Base-by-base conservation (phyloP, 2,797 vertebrate species). In the Eulemur mongoz region DNA sequence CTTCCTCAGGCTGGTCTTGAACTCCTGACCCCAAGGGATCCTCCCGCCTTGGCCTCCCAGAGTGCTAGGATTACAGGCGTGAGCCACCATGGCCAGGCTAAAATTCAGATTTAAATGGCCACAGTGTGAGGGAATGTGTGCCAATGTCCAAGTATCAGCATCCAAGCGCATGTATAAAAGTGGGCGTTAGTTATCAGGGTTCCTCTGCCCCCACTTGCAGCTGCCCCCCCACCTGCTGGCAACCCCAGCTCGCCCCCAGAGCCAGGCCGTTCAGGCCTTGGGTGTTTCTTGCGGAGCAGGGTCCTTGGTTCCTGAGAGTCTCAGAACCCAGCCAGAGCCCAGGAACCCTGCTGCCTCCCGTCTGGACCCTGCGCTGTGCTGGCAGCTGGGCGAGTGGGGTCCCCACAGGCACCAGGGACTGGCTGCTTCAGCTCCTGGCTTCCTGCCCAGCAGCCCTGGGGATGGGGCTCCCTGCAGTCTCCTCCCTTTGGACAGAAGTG, bases 101-200 rank as follows among this genome's bases (percentile, higher is more conserved):
- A 57, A 81, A 83, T 86, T 82, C n/a, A 70, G 50, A 65, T 70
- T 61, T 95, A 83, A 95, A 35, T 67, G 69, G 15, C 67, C 70
- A 1, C 48, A 30, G n/a, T 76, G 22, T 75, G n/a, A 82, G 15
- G 2, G n/a, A 76, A 23, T 30, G 5, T 4, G 2, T 7, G 12
- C 15, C n/a, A 1, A 1, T 76, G 30, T 35, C 78, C 10, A 27
- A n/a, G 45, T 3, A 61, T 22, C 22, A 54, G n/a, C 7, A 0
- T 78, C 20, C 1, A 1, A 54, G 50, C 4, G 7, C 18, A 1
- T 14, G 40, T 52, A 27, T 30, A 30, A 17, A 30, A 43, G 22
- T 25, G 13, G 23, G 50, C 13, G 1, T 45, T 54, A 17, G 1
- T 67, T 54, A 22, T 43, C 22, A 5, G 40, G 52, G 32, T 52